Base-by-base conservation (phyloP, 2,797 vertebrate genomes). In the Ctenopoma multispine region DNA sequence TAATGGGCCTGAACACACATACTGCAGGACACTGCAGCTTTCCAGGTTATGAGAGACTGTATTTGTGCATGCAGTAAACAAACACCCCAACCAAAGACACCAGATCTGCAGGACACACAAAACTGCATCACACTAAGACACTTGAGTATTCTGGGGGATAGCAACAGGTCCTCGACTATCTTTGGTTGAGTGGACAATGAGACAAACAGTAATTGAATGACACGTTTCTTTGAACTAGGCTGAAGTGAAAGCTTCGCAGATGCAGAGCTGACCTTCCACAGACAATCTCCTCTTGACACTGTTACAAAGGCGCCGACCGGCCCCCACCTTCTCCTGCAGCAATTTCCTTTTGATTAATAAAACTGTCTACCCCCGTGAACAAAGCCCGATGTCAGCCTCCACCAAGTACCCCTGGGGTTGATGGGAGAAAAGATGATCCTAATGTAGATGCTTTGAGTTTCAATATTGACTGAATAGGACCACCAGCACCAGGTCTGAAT, bases 311-410 rank as follows among this genome's bases (percentile, higher is more conserved):
- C 86, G 71, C 81, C 63, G 82, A 81, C 71, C 61, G 31, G 72
- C 84, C 89, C 89, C 84, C 90, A 58, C 78, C 75, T 69, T 49
- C 60, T 58, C 84, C 77, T 69, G 74, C 87, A 82, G 82, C 85
- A 88, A 84, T 86, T 90, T 89, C 77, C 82, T 85, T 93, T 92
- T 92, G 90, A 93, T 92, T 92, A 90, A 87, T 90, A 91, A 87
- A 92, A 91, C 81, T 80, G 82, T 82, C 84, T 77, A 64, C 59
- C 69, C 75, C 75, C 34, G 4, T 6, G 69, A 85, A 92, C 89
- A 92, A 92, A 90, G 89, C 76, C 67, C 69, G 74, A 36, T 74
- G 80, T 88, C 81, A 38, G 55, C 75, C 86, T 56, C 81, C 79
- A 72, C 80, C 78, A 69, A 87, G 90, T 81, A 48, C 84, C 91